Evolutionary conservation across 2,888 invertebrate genomes (phyloP).

Genomic region (Monopis laevigella): DNA sequence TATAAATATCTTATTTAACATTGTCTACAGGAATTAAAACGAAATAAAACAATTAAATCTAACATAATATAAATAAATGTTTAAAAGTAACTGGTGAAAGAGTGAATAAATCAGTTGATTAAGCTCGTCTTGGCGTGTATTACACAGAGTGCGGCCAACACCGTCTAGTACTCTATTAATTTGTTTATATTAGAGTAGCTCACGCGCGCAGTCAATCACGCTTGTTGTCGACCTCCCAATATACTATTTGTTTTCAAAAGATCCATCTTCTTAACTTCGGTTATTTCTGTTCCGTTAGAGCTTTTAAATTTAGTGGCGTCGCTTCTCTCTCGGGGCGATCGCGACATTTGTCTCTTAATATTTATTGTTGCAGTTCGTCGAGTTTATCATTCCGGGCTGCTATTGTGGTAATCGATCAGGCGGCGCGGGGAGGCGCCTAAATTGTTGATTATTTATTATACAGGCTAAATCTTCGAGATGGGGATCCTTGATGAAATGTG

Average conservation of each 20-base stretch:
- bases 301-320: constrained; percentile 67
- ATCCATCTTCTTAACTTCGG: constrained; percentile 51
- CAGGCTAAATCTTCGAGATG: neutral
- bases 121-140: too few relatives aligned
- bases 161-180: constrained; percentile 61
- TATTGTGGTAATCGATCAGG: constrained; percentile 64
- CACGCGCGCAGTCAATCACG: constrained; percentile 66
- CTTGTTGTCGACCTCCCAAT: constrained; percentile 62
- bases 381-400: constrained; percentile 60
- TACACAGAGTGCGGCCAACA: too few relatives aligned
- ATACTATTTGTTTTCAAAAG: constrained; percentile 65
- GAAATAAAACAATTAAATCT: too few relatives aligned
- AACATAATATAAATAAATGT: too few relatives aligned
- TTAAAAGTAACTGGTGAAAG: too few relatives aligned
- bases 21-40: too few relatives aligned
- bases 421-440: constrained; percentile 50
- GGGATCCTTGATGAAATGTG: too few relatives aligned
- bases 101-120: too few relatives aligned
- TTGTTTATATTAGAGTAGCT: constrained; percentile 65
- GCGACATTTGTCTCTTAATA: constrained; percentile 64
- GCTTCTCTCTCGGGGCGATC: constrained; percentile 60
- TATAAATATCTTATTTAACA: too few relatives aligned
- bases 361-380: constrained; percentile 58
- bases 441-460: constrained; percentile 28
- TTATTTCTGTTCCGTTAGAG: constrained; percentile 67